These are phyloP conservation scores for Gambusia affinis DNA, from an alignment of 2,113 vertebrate genomes.

Conservation along the genomic window DNA sequence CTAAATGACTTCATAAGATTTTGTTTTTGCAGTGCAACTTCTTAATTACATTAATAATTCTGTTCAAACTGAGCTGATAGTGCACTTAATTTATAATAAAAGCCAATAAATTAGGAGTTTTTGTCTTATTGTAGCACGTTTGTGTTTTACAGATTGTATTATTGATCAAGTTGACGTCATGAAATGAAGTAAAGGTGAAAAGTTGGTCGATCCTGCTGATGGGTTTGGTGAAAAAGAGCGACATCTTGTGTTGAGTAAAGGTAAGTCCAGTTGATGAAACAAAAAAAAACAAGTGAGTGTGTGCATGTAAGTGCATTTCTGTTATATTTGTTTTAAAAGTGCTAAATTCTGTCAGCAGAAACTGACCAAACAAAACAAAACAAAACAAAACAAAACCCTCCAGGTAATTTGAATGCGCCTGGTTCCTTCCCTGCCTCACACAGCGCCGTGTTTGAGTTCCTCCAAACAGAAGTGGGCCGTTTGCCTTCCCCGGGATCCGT, in stretches of 20 bases:
- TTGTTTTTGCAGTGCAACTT: too few species aligned
- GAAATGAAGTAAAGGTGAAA: neutral
- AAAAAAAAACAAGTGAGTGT: too few species aligned
- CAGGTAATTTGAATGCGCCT: neutral
- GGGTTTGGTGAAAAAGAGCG: constrained; percentile 56
- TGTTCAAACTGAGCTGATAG: neutral
- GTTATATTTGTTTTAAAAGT: neutral
- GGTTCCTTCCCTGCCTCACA: constrained; percentile 14
- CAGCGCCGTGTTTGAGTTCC: constrained; percentile 70
- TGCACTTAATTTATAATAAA: neutral
- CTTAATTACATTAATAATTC: neutral
- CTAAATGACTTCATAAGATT: too few species aligned
- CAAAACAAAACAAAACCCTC: constrained; percentile 55
- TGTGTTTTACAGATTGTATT: neutral
- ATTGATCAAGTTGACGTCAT: neutral
- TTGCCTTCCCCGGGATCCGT: constrained; percentile 82
- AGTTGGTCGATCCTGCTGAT: neutral
- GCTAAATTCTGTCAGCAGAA: neutral
- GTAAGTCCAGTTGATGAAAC: neutral
- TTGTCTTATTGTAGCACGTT: neutral
- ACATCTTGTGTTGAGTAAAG: constrained; percentile 68
- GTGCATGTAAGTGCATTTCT: neutral
- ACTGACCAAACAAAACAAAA: constrained; percentile 35
- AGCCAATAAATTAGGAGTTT: neutral
- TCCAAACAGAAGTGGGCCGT: constrained; percentile 74